Evolutionary conservation across 2,888 invertebrate species (phyloP).

Genomic region (Glomeris marginata): DNA sequence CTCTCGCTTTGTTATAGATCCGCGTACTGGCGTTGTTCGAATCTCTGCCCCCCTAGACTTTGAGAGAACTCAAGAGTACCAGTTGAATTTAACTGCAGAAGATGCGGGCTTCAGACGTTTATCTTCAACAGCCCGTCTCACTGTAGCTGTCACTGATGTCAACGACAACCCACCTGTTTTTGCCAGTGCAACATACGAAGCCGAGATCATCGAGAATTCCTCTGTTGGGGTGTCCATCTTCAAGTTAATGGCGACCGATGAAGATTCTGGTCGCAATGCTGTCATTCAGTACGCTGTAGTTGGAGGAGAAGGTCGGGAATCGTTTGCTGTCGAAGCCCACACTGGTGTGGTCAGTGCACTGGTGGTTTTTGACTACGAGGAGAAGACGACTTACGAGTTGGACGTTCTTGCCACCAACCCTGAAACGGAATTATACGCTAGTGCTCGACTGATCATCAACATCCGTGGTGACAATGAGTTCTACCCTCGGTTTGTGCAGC

Average conservation of each 20-base stretch:
- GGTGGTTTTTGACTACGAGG: conserved; percentile 74
- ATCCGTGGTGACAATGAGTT: conserved; percentile 78
- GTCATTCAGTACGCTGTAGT: conserved; percentile 67
- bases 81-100: conserved; percentile 68
- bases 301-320: conserved; percentile 54
- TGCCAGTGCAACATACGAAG: conserved; percentile 57
- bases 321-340: conserved; percentile 59
- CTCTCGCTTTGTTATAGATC: conserved; percentile 62
- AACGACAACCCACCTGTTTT: conserved; percentile 86
- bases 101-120: conserved; percentile 71
- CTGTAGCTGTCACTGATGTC: conserved; percentile 75
- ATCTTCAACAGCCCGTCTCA: conserved; percentile 60
- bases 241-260: conserved; percentile 60
- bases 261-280: conserved; percentile 75
- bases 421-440: conserved; percentile 61
- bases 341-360: conserved; percentile 61
- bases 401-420: conserved; percentile 75
- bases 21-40: conserved; percentile 59
- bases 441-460: conserved; percentile 48
- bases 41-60: conserved; percentile 70
- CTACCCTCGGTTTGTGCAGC: conserved; percentile 72
- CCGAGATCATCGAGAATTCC: conserved; percentile 68
- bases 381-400: conserved; percentile 53
- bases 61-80: conserved; percentile 68
- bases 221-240: conserved; percentile 57